Evolutionary conservation across 2,113 vertebrate genomes (phyloP).

Genomic region (Neomonachus schauinslandi): DNA sequence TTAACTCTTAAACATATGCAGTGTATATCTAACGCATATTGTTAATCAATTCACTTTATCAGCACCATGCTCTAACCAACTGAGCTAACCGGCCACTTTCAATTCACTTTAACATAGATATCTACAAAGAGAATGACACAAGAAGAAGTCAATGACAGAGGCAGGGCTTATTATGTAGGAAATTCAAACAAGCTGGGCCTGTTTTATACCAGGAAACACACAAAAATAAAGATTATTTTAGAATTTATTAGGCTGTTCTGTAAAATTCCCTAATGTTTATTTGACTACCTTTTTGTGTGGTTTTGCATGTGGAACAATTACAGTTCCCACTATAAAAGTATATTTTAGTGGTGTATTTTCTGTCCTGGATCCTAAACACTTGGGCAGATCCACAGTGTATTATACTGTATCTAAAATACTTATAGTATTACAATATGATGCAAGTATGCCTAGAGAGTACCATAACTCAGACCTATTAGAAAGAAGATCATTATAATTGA

Average conservation of each 20-base stretch:
- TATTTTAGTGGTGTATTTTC: not conserved
- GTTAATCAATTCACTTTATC: not conserved
- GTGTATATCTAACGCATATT: not conserved
- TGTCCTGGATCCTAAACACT: not conserved
- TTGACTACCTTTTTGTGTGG: not conserved
- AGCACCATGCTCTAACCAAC: too few species aligned
- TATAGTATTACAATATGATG: not conserved
- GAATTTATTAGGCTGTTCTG: not conserved
- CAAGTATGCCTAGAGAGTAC: not conserved
- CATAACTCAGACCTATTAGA: not conserved
- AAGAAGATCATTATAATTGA: slow-evolving; percentile 27
- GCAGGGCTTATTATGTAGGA: not conserved
- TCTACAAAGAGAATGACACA: not conserved
- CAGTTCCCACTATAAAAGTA: not conserved
- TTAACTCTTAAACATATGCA: not conserved
- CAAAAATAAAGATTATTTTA: not conserved
- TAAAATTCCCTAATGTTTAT: not conserved
- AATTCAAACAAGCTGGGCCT: not conserved
- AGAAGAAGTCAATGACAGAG: not conserved
- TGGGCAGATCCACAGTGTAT: not conserved
- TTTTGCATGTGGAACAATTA: not conserved
- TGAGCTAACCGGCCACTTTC: not conserved
- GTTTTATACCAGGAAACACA: not conserved
- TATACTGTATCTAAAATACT: not conserved
- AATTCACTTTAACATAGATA: not conserved